These are phyloP conservation scores for Danio tinwini DNA, from an alignment of 2,797 vertebrate species.

Conservation along the genomic window DNA sequence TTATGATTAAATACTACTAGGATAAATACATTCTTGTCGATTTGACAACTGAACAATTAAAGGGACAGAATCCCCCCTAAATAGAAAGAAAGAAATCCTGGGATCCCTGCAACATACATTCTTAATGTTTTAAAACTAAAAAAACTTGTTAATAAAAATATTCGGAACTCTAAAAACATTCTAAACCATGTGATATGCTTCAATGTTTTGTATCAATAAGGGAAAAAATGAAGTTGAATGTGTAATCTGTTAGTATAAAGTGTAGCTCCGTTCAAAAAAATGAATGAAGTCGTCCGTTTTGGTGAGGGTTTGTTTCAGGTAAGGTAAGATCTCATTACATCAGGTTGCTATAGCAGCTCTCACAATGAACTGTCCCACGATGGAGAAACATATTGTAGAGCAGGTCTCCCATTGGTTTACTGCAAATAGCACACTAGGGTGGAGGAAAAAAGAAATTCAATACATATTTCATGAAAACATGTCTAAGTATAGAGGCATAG, in stretches of 20 bases:
- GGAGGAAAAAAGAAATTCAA: conserved; percentile 36
- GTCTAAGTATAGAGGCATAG: too few relatives aligned
- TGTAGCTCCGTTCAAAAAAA: background rate
- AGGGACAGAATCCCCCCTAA: background rate
- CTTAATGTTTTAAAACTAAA: background rate
- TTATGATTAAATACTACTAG: background rate
- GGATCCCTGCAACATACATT: conserved; percentile 18
- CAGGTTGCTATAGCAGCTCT: conserved; percentile 87
- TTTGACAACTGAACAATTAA: background rate
- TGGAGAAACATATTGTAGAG: conserved; percentile 91
- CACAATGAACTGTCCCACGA: conserved; percentile 88
- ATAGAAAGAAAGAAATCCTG: background rate
- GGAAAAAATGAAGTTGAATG: conserved; percentile 33
- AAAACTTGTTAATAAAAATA: background rate
- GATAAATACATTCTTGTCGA: background rate
- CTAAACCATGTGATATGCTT: conserved; percentile 15
- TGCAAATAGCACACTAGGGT: conserved; percentile 88
- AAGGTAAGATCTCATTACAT: conserved; percentile 76
- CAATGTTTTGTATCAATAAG: conserved; percentile 14
- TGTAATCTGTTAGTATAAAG: background rate
- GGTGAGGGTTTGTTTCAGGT: background rate
- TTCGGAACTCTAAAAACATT: background rate
- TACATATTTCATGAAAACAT: background rate
- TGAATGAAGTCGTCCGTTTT: background rate
- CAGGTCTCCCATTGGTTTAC: conserved; percentile 91